Base-by-base conservation (phyloP, 2,797 vertebrate genomes). In the Crenuchus spilurus region DNA sequence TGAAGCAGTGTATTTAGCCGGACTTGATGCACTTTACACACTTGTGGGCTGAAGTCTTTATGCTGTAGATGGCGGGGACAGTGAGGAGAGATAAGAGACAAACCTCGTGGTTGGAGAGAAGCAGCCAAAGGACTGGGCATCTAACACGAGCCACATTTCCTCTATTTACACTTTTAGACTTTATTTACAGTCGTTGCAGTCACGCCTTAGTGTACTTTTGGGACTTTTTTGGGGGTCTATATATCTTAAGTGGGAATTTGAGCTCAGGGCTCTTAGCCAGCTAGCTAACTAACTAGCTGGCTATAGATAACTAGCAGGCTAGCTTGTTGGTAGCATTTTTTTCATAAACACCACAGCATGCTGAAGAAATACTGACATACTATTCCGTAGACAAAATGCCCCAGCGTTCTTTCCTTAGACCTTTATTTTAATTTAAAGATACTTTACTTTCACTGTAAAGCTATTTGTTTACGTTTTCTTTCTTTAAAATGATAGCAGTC, bases 51-150 rank as follows among this genome's bases (percentile, higher is more conserved):
- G n/a, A n/a, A n/a, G n/a, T n/a, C n/a, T 0, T 13, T 28, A 26
- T 54, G 28, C 7, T 28, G 33, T 7, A 7, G 51, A 30, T 26
- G 51, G 51, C 51, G 26, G 51, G 26, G 3, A 16, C 0, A 54
- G 31, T 20, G 3, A 37, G 2, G 16, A 11, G 30, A 35, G 30
- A 58, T n/a, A 58, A 33, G 68, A 69, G 76, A 68, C 72, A 49
- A 81, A 90, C 91, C 92, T 89, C 92, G 91, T 93, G 92, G 89
- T 76, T 80, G 77, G 41, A 68, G 66, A 84, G 80, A 64, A 82
- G 83, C 83, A 83, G 80, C n/a, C 1, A 6, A 83, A 9, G 26
- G 11, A 22, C 2, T 44, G 13, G 51, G 41, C 33, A 31, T 62
- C 31, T 49, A 20, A 28, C 24, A 5, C 5, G 22, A 4, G 18